Evolutionary conservation across 1,140 invertebrate species (phyloP), one percentile per base, ranked within the genome.

Genomic region (Ruditapes philippinarum): DNA sequence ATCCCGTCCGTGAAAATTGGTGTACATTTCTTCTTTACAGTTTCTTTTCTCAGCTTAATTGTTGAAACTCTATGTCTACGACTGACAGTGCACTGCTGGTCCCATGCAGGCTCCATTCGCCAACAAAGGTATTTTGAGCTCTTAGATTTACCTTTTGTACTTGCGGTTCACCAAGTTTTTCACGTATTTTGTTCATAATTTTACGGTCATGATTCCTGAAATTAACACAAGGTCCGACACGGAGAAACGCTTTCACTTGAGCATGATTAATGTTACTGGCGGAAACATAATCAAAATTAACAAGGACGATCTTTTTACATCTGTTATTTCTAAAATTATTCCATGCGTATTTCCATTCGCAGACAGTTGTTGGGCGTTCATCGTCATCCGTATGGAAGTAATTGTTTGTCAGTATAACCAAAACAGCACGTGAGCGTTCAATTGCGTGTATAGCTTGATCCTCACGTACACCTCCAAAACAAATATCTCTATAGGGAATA

Each of bases 261-360:
- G 38, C 25, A 31, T 54, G 11, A 3, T 54, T 31, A 2, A 85
- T 62, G 9, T 85, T 33, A 11, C 19, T 73, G 17, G 82, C 9
- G 51, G 68, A 36, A 19, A 74, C 19, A 28, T 74, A 38, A 74
- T 85, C 82, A 74, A 65, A 85, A 51, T 85, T 85, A 0, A 85
- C 25, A n/a, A 85, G 17, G 0, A 85, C 65, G 51, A 85, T 51
- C 9, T 70, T 85, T 60, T 54, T 85, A 2, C 3, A 17, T 49
- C 28, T 33, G 28, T 51, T n/a, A 19, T 4, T 28, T 40, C n/a
- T 54, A 54, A 74, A 85, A 22, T 36, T 33, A 57, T 2, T 33
- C 82, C 82, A 85, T n/a, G 22, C 45, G 33, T 54, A 85, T n/a
- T 85, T 85, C 65, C 65, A 85, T 40, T 85, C 82, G 40, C 31